Evolutionary conservation across 1,140 invertebrate genomes (phyloP), one percentile per base, ranked within the genome.

Genomic region (Tenebrio molitor): DNA sequence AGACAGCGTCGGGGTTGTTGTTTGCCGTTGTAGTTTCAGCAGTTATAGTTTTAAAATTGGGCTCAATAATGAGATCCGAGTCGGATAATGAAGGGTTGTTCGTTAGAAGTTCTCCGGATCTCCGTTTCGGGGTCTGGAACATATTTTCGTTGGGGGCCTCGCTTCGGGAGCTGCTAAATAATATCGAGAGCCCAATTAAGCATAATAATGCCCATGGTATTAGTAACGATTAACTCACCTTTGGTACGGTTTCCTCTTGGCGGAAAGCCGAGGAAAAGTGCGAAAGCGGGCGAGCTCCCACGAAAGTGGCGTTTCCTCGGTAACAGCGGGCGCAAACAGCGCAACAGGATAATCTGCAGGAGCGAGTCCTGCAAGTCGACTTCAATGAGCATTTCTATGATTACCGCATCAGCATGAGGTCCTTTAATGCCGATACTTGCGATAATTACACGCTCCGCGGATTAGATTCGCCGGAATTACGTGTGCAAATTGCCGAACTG

Each of bases 251-350:
- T 62, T 62, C 53, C 21, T 62, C 44, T 50, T 50, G 44, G 14
- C 10, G 44, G 36, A n/a, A n/a, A n/a, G 36, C 36, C 36, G 36
- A 39, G 36, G 36, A 39, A 7, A n/a, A 12, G 7, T 33, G 44
- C 16, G 41, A n/a, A 17, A 14, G 21, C 44, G 44, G 19, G n/a
- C 21, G 21, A 21, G n/a, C 46, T 15, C 16, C 12, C 12, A 17
- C 69, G 69, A 65, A 63, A 65, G n/a, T 19, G 23, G 10, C 36
- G 69, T 71, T 71, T 29, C 69, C 69, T 42, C 53, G 69, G 69
- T 42, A 71, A 71, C 69, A 63, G 34, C 12, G 15, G 36, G 34
- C 36, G 50, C 46, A 34, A 65, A 36, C 53, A 71, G 50, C 50
- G 36, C 69, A 53, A 69, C 68, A 62, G 68, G 68, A 69, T 69